Base-by-base conservation (phyloP, 2,888 invertebrate species). In the Lottia scabra region DNA sequence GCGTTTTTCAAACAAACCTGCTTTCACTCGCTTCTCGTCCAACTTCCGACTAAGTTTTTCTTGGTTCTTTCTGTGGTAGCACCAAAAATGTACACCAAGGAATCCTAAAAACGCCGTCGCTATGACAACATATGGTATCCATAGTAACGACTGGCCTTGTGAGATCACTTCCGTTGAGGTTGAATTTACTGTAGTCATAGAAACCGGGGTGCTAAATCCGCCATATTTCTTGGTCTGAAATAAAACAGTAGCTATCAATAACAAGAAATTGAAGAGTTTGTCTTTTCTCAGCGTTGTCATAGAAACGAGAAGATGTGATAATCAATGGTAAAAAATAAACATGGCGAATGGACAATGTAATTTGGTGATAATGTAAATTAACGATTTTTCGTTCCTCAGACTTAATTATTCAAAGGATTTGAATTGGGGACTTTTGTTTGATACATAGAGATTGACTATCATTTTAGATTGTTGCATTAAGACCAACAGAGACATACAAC, bases 121-220 rank as follows among this genome's bases (percentile, higher is more conserved):
- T 43, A 83, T 82, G 19, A 76, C 46, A 38, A 82, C 78, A 66
- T 83, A 81, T 16, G 83, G 83, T 70, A 83, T 68, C 83, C 83
- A 83, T 75, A 83, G 73, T 45, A 78, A 77, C 62, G 70, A n/a
- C 62, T 56, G 48, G 23, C 44, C 38, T 19, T 46, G 26, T 19
- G 63, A 43, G 44, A 43, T 69, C 23, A 26, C 63, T 45, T 26
- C 63, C 23, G 68, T 43, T 27, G 63, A 63, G 23, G 68, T 69
- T 27, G 63, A 38, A 26, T 69, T 69, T 19, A 45, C 27, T 38
- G 68, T 45, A 62, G 68, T 69, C 68, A 69, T 69, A 19, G 63
- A 63, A 45, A 38, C 63, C 56, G 23, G 12, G 10, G 56, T 56
- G 12, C 23, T 23, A 56, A 23, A 38, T 38, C 5, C 56, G 15